Base-by-base conservation (phyloP, 2,888 invertebrate species). In the Caenorhabditis angaria region DNA sequence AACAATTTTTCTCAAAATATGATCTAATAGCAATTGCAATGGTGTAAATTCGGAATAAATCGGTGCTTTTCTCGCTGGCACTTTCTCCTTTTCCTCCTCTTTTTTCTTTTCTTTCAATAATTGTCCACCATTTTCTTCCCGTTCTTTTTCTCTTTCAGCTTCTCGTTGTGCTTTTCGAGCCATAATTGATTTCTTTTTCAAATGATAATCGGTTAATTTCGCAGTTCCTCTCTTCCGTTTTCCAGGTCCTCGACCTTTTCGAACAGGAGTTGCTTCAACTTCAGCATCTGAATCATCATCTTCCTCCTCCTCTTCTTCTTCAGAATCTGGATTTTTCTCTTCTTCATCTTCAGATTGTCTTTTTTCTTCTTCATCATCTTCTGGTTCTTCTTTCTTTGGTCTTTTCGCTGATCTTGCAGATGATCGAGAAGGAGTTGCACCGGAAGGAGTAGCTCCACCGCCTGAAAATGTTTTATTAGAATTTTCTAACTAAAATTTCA, bases 11-110 rank as follows among this genome's bases (percentile, higher is more conserved):
- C 93, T 92, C 8, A 95, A 84, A 32, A 90, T 82, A 76, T 89
- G 88, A 76, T 95, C 95, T 32, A 95, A 89, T 14, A 94, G 90
- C 67, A 94, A 92, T 60, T 94, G 94, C 0, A 95, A 89, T 0
- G 94, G 92, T 0, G 93, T 60, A 64, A 81, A 65, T 29, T 58
- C 48, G 3, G 65, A 65, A 53, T 63, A 63, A 8, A 60, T 61
- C 20, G 67, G 70, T 12, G 70, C 51, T 54, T 70, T 75, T 59
- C 63, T 61, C 47, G 41, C 65, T 24, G 69, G 70, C 10, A 41
- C 18, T 14, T 41, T 41, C 41, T 41, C 41, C 18, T 41, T 41
- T 41, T 14, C 61, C 69, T 22, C 66, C 68, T 14, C 67, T 64
- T 14, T 60, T 61, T 57, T 61, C 74, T 35, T 64, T 67, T 29